Conservation (phyloP, 2,888 invertebrate genomes). For the Netelia melanura region DNA sequence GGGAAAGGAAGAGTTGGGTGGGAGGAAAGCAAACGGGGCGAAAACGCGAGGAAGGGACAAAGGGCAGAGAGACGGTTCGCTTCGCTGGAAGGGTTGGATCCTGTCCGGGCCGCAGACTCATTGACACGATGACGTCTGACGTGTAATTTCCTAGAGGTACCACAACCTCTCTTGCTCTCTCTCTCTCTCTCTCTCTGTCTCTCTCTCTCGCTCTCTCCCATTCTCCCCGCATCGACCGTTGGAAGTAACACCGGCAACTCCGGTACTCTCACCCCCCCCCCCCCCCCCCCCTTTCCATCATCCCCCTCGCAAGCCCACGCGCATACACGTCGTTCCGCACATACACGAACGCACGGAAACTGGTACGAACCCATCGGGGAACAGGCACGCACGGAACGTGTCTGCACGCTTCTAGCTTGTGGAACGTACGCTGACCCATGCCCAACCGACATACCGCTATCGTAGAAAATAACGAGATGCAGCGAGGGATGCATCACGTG, state of each 20-base stretch:
- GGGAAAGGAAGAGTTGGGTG: constrained; percentile 3
- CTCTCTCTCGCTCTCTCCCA: background rate
- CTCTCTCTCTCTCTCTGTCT: constrained; percentile 6
- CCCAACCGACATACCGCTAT: constrained; percentile 39
- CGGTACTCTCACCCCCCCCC: background rate
- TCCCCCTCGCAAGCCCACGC: background rate
- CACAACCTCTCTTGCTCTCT: constrained; percentile 31
- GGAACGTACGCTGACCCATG: constrained; percentile 56
- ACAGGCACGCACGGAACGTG: constrained; percentile 51
- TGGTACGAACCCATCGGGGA: constrained; percentile 12
- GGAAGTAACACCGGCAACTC: constrained; percentile 27
- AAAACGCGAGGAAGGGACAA: constrained; percentile 45
- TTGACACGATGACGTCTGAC: constrained; percentile 76
- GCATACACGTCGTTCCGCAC: constrained; percentile 7
- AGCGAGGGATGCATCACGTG: constrained; percentile 1
- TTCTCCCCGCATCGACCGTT: background rate
- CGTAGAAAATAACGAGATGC: constrained; percentile 58
- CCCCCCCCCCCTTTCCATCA: background rate
- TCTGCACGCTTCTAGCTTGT: constrained; percentile 31
- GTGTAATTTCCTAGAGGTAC: constrained; percentile 76
- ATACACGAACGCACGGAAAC: constrained; percentile 8
- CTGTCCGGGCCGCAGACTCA: constrained; percentile 71
- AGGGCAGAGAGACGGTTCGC: constrained; percentile 39
- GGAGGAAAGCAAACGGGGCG: constrained; percentile 13
- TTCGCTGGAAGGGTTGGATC: constrained; percentile 7